Evolutionary conservation across 2,113 vertebrate genomes (phyloP), one percentile per base, ranked within the genome.

Genomic region (Forbesichthys agassizii): DNA sequence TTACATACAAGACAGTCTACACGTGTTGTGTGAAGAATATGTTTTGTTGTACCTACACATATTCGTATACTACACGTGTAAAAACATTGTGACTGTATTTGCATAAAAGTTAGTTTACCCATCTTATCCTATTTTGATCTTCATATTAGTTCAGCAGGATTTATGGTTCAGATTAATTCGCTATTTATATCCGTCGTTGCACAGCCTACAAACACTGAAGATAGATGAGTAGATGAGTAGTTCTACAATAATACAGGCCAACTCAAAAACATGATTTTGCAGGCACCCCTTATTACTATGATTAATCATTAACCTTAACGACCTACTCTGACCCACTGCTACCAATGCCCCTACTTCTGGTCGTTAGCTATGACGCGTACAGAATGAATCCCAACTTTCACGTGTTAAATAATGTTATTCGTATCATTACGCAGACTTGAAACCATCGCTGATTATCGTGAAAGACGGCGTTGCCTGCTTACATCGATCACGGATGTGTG

Each of bases 271-370:
- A 3, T 68, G 27, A 27, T 27, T 27, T 11, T 53, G 33, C 33
- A 60, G 27, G 68, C 61, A n/a, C 18, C 52, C 49, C 47, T 66
- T 69, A 68, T 85, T 83, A 86, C 85, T 71, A 33, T 10, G 53
- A 78, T 80, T 58, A 83, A 86, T 84, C 5, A 86, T 87, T 88
- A 85, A 86, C 87, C 69, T 12, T 4, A 33, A 67, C 66, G 59
- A 5, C 46, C n/a, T 20, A 47, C 60, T 55, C 4, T 57, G 36
- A 36, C 56, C 11, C 16, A 33, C 3, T 53, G 3, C 54, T 65
- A 57, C 18, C 33, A 49, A 2, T 27, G 27, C 27, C 27, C 2
- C 27, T 27, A 27, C 27, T 27, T 27, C 67, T 11, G 49, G 62
- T 46, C 49, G 49, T 56, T 42, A 42, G 5, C 36, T 42, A 42